These are phyloP conservation scores for Luperina nickerlii DNA, from an alignment of 2,888 invertebrate genomes.

Conservation along the genomic window DNA sequence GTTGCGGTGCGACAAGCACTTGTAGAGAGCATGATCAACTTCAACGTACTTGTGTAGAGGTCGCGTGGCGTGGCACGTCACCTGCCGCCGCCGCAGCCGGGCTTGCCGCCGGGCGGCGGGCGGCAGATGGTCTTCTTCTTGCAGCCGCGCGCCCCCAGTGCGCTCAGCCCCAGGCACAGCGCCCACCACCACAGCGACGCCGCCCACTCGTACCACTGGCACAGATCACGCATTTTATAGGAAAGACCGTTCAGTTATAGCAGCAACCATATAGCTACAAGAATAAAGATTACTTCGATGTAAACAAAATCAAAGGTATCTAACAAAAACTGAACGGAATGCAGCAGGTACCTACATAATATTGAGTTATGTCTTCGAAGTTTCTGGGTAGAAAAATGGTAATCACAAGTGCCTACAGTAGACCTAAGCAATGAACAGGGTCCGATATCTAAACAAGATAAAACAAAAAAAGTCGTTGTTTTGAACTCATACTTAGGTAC, in stretches of 20 bases:
- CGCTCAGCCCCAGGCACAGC: slow-evolving; percentile 66
- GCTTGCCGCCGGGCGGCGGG: slow-evolving; percentile 81
- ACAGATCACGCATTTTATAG: not conserved
- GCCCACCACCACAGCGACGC: slow-evolving; percentile 70
- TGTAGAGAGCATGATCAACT: not conserved
- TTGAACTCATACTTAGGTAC: no score
- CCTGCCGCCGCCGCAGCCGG: slow-evolving; percentile 80
- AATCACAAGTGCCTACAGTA: no score
- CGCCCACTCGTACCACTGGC: slow-evolving; percentile 59
- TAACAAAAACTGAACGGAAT: not conserved
- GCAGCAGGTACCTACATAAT: not conserved
- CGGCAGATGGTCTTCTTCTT: slow-evolving; percentile 83
- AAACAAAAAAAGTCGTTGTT: no score
- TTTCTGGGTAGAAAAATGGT: no score
- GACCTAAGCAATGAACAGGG: no score
- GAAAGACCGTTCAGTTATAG: not conserved
- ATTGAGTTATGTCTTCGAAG: no score
- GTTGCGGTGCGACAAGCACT: not conserved
- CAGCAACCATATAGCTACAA: not conserved
- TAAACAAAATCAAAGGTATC: not conserved
- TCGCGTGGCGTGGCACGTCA: not conserved
- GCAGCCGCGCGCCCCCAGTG: slow-evolving; percentile 73
- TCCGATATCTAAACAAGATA: no score
- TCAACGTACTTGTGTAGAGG: not conserved
- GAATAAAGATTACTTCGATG: not conserved